A percentile compares a stretch with the other conserved stretches of the same genome.
Evolutionary conservation across 2,888 invertebrate genomes (phyloP).

Genomic region (Hemaris fuciformis): DNA sequence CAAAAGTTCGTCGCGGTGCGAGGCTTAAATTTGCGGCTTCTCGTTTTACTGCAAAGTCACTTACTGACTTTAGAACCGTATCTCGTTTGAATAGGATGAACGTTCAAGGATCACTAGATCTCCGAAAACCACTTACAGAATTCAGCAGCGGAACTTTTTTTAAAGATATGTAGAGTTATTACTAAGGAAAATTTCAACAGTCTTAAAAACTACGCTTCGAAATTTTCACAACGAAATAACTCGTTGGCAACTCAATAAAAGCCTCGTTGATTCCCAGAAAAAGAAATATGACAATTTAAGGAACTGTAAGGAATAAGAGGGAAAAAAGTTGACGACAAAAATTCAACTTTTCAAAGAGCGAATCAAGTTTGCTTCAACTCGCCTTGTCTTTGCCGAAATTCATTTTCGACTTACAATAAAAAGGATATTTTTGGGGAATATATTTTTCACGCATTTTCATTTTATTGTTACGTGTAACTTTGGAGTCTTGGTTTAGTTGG

Average conservation of each 20-base stretch:
- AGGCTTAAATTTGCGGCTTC: no score
- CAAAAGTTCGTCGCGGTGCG: no score
- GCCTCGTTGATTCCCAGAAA: background rate
- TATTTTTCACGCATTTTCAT: background rate
- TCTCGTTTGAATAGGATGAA: no score
- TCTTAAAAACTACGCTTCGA: no score
- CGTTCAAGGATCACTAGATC: no score
- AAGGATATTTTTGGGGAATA: background rate
- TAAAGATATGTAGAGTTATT: no score
- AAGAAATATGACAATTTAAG: background rate
- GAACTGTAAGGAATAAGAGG: background rate
- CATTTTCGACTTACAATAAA: background rate
- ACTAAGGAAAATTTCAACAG: no score
- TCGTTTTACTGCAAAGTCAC: no score
- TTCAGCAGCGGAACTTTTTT: no score
- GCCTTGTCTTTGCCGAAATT: background rate
- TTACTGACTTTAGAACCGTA: no score
- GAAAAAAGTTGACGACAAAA: background rate
- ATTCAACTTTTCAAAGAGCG: constrained; percentile 16
- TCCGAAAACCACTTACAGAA: no score
- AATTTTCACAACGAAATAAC: background rate
- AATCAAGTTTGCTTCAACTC: background rate
- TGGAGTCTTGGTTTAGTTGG: background rate
- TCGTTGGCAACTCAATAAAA: background rate
- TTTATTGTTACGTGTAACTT: background rate